Evolutionary conservation across 2,888 invertebrate genomes (phyloP).

Genomic region (Epinotia ramella): DNA sequence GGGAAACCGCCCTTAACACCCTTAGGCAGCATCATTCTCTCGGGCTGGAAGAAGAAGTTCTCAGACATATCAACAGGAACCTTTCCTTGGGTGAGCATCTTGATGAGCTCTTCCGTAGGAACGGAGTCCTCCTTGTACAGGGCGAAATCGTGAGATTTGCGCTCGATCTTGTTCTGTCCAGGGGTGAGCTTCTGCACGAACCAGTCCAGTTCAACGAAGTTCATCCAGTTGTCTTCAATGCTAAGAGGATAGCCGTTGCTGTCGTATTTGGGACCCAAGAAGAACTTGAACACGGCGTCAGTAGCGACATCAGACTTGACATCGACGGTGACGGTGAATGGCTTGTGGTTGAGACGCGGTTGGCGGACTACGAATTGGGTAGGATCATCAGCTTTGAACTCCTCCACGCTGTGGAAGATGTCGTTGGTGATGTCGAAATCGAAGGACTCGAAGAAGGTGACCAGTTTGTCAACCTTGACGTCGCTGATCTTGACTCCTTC

Average conservation of each 20-base stretch:
- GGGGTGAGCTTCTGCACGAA: conserved; percentile 84
- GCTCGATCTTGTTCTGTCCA: conserved; percentile 87
- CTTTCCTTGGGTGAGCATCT: conserved; percentile 81
- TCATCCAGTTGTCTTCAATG: conserved; percentile 82
- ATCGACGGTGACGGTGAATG: conserved; percentile 77
- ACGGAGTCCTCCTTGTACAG: conserved; percentile 87
- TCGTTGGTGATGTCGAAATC: conserved; percentile 70
- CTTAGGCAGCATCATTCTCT: conserved; percentile 89
- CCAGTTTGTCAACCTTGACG: conserved; percentile 82
- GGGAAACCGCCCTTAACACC: conserved; percentile 88
- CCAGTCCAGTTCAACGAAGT: conserved; percentile 52
- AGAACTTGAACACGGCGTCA: conserved; percentile 83
- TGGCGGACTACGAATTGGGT: conserved; percentile 86
- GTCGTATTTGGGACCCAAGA: conserved; percentile 86
- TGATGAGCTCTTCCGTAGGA: conserved; percentile 85
- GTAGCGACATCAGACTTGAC: conserved; percentile 72
- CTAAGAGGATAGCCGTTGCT: conserved; percentile 76
- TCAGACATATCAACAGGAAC: conserved; percentile 83
- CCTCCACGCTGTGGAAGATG: conserved; percentile 65
- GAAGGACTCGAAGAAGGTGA: conserved; percentile 86
- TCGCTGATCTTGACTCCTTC: conserved; percentile 82
- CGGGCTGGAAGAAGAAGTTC: conserved; percentile 86
- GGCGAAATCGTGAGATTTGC: conserved; percentile 87
- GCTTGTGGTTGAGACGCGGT: conserved; percentile 86
- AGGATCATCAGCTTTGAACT: conserved; percentile 66